Evolutionary conservation across 2,797 vertebrate species (phyloP), one percentile per base, ranked within the genome.

Genomic region (Miichthys miiuy): DNA sequence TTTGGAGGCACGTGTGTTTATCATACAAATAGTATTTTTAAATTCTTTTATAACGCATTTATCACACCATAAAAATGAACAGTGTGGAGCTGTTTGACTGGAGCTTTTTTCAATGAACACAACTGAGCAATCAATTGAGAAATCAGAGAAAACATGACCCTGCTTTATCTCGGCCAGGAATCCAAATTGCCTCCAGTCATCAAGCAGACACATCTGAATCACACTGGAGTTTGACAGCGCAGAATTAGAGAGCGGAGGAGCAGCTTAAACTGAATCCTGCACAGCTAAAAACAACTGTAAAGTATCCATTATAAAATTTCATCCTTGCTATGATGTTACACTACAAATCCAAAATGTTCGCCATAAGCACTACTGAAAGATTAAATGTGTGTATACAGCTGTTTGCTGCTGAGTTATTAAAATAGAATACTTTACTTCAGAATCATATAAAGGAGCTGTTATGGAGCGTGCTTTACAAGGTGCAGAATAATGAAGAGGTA

Each of bases 201-300:
- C 51, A 34, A 50, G 20, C n/a, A 56, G 70, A 70, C 21, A n/a
- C 10, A 9, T 67, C 20, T 44, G 20, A 48, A 67, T 67, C 50
- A 34, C 41, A 64, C 0, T 47, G 46, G 14, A 48, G 42, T 23
- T 47, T 6, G 6, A 55, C 38, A 16, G 12, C 23, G 10, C 6
- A 21, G 21, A 18, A 42, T 70, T 42, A 65, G 20, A 61, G 9
- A 25, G 13, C 8, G 34, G 66, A 25, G 46, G 7, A 30, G 44
- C 5, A 44, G 3, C 42, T 2, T 34, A 20, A 60, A 47, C 21
- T 61, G 9, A 48, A 61, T 52, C 23, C 14, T 10, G 21, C 44
- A 64, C 27, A 38, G 27, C 18, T 55, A 25, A 16, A 30, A 10
- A 41, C 1, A 21, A 3, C 56, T 7, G 23, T 25, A 38, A 14